Conservation (phyloP, 2,113 vertebrate species). For the Triplophysa rosa region DNA sequence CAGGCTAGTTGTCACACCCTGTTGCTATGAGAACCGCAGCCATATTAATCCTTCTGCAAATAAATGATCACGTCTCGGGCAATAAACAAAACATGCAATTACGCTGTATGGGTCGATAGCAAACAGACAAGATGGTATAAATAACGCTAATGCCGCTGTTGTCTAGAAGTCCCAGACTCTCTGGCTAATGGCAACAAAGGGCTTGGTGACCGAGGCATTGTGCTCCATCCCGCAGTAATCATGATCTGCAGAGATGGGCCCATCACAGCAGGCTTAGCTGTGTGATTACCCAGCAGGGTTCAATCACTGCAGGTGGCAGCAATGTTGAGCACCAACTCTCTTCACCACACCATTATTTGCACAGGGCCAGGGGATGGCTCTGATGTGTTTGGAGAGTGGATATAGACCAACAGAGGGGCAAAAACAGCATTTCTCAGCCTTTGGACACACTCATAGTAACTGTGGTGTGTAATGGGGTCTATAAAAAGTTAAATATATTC, state of each 20-base stretch:
- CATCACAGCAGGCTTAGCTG: constrained; percentile 42
- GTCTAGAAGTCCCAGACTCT: constrained; percentile 22
- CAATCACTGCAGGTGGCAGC: constrained; percentile 34
- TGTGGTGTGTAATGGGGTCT: too few relatives aligned
- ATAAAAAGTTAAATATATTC: too few relatives aligned
- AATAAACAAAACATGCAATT: constrained; percentile 38
- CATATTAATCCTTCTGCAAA: constrained; percentile 20
- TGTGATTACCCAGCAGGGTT: constrained; percentile 46
- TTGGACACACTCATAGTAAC: not conserved
- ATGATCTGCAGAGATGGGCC: constrained; percentile 15
- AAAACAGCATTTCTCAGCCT: too few relatives aligned
- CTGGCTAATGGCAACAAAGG: constrained; percentile 16
- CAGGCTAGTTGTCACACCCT: constrained; percentile 9
- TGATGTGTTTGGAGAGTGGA: too few relatives aligned
- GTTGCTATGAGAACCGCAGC: constrained; percentile 54
- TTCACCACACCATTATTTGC: constrained; percentile 2
- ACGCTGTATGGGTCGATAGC: constrained; percentile 10
- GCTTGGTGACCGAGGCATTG: not conserved
- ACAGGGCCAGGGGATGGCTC: not conserved
- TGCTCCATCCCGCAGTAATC: constrained; percentile 29
- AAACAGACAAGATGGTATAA: constrained; percentile 42
- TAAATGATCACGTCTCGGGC: constrained; percentile 17
- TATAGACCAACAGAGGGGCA: too few relatives aligned
- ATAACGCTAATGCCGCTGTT: constrained; percentile 18
- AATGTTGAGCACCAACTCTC: not conserved